Conservation (phyloP, 30 jellyfish, hydroid and myxozoan genomes). For the Aurelia aurita region DNA sequence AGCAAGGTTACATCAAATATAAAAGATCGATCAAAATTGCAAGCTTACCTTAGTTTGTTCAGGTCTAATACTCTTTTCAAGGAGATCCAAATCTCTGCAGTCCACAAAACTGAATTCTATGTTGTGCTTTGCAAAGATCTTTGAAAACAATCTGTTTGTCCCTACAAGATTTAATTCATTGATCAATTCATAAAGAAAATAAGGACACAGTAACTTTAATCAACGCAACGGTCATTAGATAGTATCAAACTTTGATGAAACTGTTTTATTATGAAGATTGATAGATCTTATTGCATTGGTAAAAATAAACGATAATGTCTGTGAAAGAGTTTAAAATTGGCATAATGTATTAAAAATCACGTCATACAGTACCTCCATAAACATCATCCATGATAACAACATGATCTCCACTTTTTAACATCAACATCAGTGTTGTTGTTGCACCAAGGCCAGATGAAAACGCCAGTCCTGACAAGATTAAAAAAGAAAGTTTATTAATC, state of each 20-base stretch:
- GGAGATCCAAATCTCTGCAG: constrained; percentile 76
- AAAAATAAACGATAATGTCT: no score
- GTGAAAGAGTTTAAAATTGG: no score
- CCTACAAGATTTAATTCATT: constrained; percentile 53
- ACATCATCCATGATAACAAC: constrained; percentile 98
- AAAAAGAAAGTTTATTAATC: no score
- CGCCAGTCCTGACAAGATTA: constrained; percentile 72
- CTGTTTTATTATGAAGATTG: no score
- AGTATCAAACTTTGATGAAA: no score
- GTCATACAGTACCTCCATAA: constrained; percentile 96
- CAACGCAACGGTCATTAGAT: no score
- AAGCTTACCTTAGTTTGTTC: constrained; percentile 94
- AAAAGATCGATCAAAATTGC: not conserved
- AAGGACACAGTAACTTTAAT: no score
- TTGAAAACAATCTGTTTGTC: constrained; percentile 92
- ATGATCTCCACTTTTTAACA: constrained; percentile 89
- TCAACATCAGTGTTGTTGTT: constrained; percentile 78
- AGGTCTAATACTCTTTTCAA: constrained; percentile 91
- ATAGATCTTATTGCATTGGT: no score
- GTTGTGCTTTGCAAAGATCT: constrained; percentile 68
- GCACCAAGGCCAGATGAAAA: constrained; percentile 99
- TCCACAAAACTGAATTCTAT: constrained; percentile 87
- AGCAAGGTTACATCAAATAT: not conserved
- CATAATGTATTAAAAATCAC: no score
- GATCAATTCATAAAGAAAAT: no score